Percentiles rank a stretch among this genome's conserved stretches.
Conservation (phyloP, 1,140 invertebrate genomes). For the Sarcophaga bullata region DNA sequence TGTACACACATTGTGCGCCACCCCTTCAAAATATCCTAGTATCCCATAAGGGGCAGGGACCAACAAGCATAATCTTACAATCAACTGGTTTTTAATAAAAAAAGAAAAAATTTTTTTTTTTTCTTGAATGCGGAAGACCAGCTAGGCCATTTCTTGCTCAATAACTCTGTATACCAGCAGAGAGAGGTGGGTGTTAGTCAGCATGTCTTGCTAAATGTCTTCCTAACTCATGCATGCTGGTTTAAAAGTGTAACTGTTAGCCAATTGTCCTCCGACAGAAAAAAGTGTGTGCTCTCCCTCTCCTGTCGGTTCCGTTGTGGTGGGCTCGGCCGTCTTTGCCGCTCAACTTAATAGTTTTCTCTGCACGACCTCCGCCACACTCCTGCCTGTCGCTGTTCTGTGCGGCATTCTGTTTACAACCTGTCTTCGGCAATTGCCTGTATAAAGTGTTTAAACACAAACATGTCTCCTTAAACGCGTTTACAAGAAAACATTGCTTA, state of each 20-base stretch:
- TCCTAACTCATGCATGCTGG: too few species aligned
- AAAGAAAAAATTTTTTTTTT: too few species aligned
- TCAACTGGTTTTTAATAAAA: too few species aligned
- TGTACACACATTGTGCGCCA: too few species aligned
- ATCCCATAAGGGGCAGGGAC: not conserved
- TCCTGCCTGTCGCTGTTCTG: not conserved
- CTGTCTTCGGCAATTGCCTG: not conserved
- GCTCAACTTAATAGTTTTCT: not conserved
- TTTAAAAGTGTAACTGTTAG: not conserved
- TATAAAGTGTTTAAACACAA: slow-evolving; percentile 16
- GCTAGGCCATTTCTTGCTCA: not conserved
- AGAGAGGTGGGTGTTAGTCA: too few species aligned
- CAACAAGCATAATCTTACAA: too few species aligned
- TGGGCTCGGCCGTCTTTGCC: too few species aligned
- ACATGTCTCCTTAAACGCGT: not conserved
- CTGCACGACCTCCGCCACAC: too few species aligned
- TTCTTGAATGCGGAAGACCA: not conserved
- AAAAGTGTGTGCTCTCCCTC: not conserved
- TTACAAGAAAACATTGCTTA: not conserved
- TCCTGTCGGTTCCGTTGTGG: too few species aligned
- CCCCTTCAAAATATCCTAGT: not conserved
- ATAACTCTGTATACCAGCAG: not conserved
- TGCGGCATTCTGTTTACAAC: not conserved
- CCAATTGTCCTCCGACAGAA: not conserved
- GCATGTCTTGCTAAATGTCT: too few species aligned